phyloP scores from a whole-genome alignment of 2,888 invertebrate species.

The Rhingia campestris region DNA sequence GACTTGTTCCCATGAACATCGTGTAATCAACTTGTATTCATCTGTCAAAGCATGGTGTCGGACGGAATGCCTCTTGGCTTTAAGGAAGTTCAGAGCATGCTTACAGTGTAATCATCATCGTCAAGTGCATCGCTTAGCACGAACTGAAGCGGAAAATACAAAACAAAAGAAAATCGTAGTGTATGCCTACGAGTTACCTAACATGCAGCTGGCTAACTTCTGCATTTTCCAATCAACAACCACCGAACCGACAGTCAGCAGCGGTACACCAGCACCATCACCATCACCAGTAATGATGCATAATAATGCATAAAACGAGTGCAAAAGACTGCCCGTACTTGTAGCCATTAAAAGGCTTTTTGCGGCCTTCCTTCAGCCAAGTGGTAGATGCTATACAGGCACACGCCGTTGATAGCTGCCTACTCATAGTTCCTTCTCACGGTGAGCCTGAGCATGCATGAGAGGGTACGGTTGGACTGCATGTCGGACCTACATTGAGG shows the following conservation, averaged over 20 bases:
- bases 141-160: slow-evolving; percentile 48
- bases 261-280: not conserved
- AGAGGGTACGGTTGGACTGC: slow-evolving; percentile 32
- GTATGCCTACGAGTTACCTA: slow-evolving; percentile 51
- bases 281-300: slow-evolving; percentile 50
- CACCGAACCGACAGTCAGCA: not conserved
- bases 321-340: not conserved
- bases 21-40: slow-evolving; percentile 51
- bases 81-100: slow-evolving; percentile 50
- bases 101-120: slow-evolving; percentile 31
- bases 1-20: slow-evolving; percentile 27
- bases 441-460: slow-evolving; percentile 49
- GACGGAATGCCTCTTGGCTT: slow-evolving; percentile 19
- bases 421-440: slow-evolving; percentile 57
- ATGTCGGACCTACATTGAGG: slow-evolving; percentile 32
- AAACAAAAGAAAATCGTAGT: not conserved
- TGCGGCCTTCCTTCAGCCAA: slow-evolving; percentile 41
- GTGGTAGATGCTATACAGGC: slow-evolving; percentile 29
- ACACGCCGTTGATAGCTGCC: slow-evolving; percentile 62
- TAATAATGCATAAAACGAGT: slow-evolving; percentile 25
- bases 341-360: slow-evolving; percentile 44
- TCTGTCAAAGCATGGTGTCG: slow-evolving; percentile 38
- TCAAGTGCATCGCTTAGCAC: slow-evolving; percentile 70
- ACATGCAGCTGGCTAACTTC: slow-evolving; percentile 41
- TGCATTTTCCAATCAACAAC: slow-evolving; percentile 59